Percentiles rank a stretch among this genome's conserved stretches.
Evolutionary conservation across 2,888 invertebrate species (phyloP).

Genomic region (Aporophyla lueneburgensis): DNA sequence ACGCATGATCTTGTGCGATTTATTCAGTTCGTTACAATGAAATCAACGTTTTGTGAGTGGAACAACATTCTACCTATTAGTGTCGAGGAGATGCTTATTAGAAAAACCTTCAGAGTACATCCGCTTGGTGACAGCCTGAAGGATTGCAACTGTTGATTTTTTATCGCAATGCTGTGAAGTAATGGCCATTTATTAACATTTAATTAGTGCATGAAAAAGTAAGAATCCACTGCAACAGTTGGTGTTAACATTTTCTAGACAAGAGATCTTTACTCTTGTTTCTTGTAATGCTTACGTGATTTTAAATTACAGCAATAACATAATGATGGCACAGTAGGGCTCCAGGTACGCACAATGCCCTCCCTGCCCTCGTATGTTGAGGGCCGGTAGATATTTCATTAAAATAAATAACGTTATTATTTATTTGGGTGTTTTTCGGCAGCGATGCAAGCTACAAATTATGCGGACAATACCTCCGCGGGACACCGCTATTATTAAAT

Average conservation of each 20-base stretch:
- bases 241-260: conserved; percentile 5
- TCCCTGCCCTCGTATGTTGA: conserved; percentile 65
- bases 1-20: conserved; percentile 64
- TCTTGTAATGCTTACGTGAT: conserved; percentile 50
- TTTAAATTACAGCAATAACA: conserved; percentile 69
- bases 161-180: conserved; percentile 2
- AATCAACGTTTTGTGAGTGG: conserved; percentile 49
- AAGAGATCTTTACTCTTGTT: neutral
- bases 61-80: conserved; percentile 60
- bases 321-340: conserved; percentile 68
- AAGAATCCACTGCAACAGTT: neutral
- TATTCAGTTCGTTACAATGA: conserved; percentile 58
- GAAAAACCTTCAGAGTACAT: conserved; percentile 52
- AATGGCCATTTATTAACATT: conserved; percentile 10
- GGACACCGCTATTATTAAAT: conserved; percentile 84
- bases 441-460: conserved; percentile 89
- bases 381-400: conserved; percentile 81
- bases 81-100: conserved; percentile 41
- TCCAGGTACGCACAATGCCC: conserved; percentile 70
- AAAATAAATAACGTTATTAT: conserved; percentile 89
- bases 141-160: conserved; percentile 12
- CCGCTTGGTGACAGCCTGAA: conserved; percentile 40
- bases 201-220: conserved; percentile 17
- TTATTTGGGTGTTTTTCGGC: conserved; percentile 86
- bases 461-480: conserved; percentile 88